A percentile compares a stretch with the other conserved stretches of the same genome.
phyloP scores from a whole-genome alignment of 2,888 invertebrate genomes.

The Heterodera filipjevi region DNA sequence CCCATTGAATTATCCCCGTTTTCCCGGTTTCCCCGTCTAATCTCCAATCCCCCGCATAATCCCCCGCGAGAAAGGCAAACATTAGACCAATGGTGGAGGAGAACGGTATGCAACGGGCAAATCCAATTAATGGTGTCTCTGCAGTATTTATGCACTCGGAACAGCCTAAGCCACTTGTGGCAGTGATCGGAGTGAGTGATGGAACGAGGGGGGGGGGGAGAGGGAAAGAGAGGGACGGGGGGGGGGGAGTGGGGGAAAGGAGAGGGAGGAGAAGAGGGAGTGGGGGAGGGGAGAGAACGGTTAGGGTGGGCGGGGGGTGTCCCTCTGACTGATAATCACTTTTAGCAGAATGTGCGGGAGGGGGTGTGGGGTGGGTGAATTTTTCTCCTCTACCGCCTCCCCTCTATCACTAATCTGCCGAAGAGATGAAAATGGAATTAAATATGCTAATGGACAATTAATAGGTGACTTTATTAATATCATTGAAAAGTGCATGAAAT shows the following conservation, averaged over 20 bases:
- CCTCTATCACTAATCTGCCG: too few relatives aligned
- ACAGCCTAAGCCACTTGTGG: constrained; percentile 10
- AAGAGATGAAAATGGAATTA: too few relatives aligned
- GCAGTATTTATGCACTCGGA: not conserved
- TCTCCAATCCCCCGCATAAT: constrained; percentile 2
- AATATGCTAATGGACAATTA: too few relatives aligned
- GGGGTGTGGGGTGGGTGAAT: not conserved
- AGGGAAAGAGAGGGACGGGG: not conserved
- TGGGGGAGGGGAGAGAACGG: not conserved
- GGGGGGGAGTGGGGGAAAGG: not conserved
- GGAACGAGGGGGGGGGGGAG: not conserved
- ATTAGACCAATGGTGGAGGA: not conserved
- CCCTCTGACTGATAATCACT: too few relatives aligned
- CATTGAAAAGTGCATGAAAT: too few relatives aligned
- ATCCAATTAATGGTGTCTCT: not conserved
- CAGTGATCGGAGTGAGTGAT: not conserved
- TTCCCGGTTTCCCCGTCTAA: not conserved
- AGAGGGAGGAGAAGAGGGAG: not conserved
- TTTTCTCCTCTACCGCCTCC: too few relatives aligned
- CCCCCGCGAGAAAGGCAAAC: constrained; percentile 9
- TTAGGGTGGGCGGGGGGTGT: too few relatives aligned
- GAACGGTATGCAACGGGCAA: constrained; percentile 1
- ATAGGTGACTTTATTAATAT: too few relatives aligned
- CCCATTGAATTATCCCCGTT: constrained; percentile 1
- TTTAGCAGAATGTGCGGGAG: not conserved